Conservation (phyloP, 1,140 invertebrate species). For the Drosophila saltans region DNA sequence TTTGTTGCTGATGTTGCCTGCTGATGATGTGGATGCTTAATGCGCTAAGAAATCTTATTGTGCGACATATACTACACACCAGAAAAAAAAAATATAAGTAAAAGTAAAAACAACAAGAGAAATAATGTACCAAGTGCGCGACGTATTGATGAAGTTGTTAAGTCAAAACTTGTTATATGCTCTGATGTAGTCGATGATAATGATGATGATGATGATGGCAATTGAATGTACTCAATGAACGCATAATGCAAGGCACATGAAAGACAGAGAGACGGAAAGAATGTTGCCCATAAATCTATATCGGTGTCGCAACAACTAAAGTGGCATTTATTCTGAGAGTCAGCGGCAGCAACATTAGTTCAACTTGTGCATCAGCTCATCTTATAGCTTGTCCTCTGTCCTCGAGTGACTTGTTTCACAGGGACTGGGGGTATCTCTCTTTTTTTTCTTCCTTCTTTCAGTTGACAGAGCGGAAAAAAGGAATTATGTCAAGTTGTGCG, state of each 20-base stretch:
- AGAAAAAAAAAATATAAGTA: background rate
- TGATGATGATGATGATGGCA: constrained; percentile 42
- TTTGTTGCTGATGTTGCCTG: constrained; percentile 44
- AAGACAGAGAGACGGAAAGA: constrained; percentile 20
- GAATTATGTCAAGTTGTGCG: constrained; percentile 79
- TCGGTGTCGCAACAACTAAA: constrained; percentile 50
- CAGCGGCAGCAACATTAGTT: constrained; percentile 52
- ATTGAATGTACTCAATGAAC: constrained; percentile 58
- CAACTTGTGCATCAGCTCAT: constrained; percentile 59
- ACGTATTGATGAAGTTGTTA: constrained; percentile 72
- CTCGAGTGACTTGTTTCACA: background rate
- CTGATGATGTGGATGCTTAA: constrained; percentile 41
- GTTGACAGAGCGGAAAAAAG: constrained; percentile 61
- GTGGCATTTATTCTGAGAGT: constrained; percentile 29
- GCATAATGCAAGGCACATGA: background rate
- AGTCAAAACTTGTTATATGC: constrained; percentile 65
- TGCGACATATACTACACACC: constrained; percentile 24
- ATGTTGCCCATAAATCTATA: constrained; percentile 65
- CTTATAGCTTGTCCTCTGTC: background rate
- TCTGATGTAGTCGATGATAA: constrained; percentile 32
- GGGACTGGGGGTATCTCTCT: background rate
- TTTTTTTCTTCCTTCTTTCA: constrained; percentile 22
- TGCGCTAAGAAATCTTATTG: constrained; percentile 73
- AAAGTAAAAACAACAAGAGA: constrained; percentile 10
- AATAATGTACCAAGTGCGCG: constrained; percentile 56